Conservation (phyloP, 2,888 invertebrate genomes). For the Cataglyphis altisquamis region DNA sequence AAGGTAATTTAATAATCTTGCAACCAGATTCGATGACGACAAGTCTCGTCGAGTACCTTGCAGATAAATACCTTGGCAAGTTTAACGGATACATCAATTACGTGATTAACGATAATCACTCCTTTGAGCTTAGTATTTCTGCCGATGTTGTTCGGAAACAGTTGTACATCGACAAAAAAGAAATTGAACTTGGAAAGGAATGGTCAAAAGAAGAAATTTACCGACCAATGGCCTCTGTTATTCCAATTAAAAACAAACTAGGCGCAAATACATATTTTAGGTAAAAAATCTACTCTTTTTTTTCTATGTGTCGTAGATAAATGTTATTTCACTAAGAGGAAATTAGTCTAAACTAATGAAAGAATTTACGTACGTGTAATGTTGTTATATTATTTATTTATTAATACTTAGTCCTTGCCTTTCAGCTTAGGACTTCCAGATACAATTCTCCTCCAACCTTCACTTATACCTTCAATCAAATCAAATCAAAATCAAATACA, state of each 20-base stretch:
- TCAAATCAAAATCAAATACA: too few relatives aligned
- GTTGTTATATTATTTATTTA: too few relatives aligned
- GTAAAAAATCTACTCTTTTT: slow-evolving; percentile 59
- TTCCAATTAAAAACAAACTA: slow-evolving; percentile 76
- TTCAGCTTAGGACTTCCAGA: too few relatives aligned
- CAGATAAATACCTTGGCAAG: slow-evolving; percentile 77
- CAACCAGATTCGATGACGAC: slow-evolving; percentile 55
- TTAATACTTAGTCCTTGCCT: too few relatives aligned
- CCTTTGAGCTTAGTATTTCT: slow-evolving; percentile 84
- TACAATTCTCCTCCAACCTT: too few relatives aligned
- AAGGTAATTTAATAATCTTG: slow-evolving; percentile 70
- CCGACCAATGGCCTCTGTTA: slow-evolving; percentile 60
- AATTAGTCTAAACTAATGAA: not conserved
- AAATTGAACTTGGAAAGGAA: slow-evolving; percentile 84
- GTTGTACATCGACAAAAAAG: slow-evolving; percentile 78
- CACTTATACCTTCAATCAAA: too few relatives aligned
- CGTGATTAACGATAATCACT: slow-evolving; percentile 85
- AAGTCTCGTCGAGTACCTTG: slow-evolving; percentile 72
- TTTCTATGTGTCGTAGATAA: not conserved
- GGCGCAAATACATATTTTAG: slow-evolving; percentile 71
- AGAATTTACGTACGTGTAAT: not conserved
- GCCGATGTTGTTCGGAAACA: slow-evolving; percentile 85
- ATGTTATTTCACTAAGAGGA: not conserved
- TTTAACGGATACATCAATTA: slow-evolving; percentile 84
- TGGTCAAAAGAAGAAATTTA: slow-evolving; percentile 85